Percentiles rank a stretch among this genome's conserved stretches.
Evolutionary conservation across 2,888 invertebrate genomes (phyloP).

Genomic region (Fragum sueziense): DNA sequence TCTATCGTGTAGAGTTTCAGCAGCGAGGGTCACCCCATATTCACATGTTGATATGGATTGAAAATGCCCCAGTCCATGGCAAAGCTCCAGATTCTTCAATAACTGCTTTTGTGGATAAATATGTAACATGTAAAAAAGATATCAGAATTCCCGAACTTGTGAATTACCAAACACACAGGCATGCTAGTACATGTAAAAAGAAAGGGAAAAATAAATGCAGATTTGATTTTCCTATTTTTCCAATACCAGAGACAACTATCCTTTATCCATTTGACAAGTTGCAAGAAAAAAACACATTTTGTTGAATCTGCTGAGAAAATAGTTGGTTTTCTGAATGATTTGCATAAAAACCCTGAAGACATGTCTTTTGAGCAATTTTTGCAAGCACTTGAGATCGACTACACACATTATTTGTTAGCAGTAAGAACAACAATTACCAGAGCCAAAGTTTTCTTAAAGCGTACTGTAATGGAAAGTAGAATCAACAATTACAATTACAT

Average conservation of each 20-base stretch:
- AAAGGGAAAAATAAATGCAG: neutral
- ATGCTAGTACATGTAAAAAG: neutral
- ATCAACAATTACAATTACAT: neutral
- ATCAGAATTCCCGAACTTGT: neutral
- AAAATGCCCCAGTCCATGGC: slow-evolving; percentile 29
- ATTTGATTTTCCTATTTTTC: neutral
- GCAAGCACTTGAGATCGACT: neutral
- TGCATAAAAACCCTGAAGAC: neutral
- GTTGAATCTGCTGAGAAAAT: neutral
- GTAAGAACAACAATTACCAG: neutral
- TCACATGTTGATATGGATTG: slow-evolving; percentile 31
- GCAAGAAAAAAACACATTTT: neutral
- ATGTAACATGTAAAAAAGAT: slow-evolving; percentile 23
- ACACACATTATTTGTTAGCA: neutral
- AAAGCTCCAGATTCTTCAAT: slow-evolving; percentile 11
- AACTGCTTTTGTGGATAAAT: slow-evolving; percentile 29
- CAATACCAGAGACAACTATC: neutral
- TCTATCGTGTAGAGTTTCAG: slow-evolving; percentile 19
- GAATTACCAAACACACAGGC: neutral
- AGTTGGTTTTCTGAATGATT: neutral
- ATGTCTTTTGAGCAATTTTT: neutral
- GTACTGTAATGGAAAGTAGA: neutral
- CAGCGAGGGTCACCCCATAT: slow-evolving; percentile 20
- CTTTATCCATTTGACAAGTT: neutral
- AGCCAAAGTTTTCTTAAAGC: neutral